Conservation (phyloP, 2,797 vertebrate species). For the Melanotaenia parkinsoni region DNA sequence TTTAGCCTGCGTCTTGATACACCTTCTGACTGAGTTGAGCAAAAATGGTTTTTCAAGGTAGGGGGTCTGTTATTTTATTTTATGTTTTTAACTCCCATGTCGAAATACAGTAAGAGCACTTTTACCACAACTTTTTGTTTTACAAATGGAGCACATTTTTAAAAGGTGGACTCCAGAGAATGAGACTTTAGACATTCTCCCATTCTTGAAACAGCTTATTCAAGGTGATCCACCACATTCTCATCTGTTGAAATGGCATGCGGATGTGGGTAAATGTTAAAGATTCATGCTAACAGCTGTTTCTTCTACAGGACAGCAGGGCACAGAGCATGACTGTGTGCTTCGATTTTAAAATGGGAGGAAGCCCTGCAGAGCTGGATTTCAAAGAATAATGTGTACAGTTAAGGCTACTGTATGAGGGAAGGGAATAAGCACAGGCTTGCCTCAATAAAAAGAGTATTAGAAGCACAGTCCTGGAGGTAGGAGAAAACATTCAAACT, state of each 20-base stretch:
- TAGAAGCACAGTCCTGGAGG: neutral
- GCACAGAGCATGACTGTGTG: conserved; percentile 49
- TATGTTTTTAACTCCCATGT: too few species aligned
- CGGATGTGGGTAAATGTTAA: conserved; percentile 74
- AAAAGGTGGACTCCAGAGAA: conserved; percentile 49
- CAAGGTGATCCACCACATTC: conserved; percentile 53
- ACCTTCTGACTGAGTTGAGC: neutral
- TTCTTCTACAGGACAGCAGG: conserved; percentile 67
- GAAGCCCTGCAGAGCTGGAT: conserved; percentile 28
- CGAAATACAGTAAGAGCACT: neutral
- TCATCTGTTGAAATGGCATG: conserved; percentile 50
- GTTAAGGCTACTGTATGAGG: neutral
- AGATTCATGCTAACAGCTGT: conserved; percentile 84
- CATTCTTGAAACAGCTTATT: conserved; percentile 58
- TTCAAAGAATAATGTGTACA: neutral
- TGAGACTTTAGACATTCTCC: conserved; percentile 62
- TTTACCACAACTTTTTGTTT: conserved; percentile 18
- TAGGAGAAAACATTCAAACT: neutral
- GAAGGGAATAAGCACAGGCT: conserved; percentile 15
- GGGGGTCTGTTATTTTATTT: too few species aligned
- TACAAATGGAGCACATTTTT: conserved; percentile 31
- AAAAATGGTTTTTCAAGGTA: neutral
- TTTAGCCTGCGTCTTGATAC: too few species aligned
- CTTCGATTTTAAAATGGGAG: conserved; percentile 64
- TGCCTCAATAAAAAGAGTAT: neutral